Evolutionary conservation across 1,140 invertebrate genomes (phyloP).

Genomic region (Achroia grisella): DNA sequence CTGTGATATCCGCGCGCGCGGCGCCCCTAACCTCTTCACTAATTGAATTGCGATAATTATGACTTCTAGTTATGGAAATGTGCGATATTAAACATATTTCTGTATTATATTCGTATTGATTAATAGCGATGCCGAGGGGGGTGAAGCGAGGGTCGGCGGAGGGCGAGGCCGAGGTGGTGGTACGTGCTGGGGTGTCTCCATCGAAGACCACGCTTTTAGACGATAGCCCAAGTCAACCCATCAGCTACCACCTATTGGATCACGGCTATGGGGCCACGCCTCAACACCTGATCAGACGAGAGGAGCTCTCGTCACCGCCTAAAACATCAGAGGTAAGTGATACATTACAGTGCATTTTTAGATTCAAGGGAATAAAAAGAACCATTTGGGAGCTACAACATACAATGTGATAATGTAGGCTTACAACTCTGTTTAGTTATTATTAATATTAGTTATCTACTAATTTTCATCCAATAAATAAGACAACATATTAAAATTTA

Average conservation of each 20-base stretch:
- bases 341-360: not conserved
- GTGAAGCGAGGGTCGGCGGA: conserved; percentile 69
- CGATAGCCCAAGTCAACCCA: conserved; percentile 68
- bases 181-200: conserved; percentile 61
- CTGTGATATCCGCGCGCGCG: conserved; percentile 66
- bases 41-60: conserved; percentile 64
- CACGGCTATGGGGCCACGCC: conserved; percentile 89
- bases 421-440: no score
- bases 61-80: conserved; percentile 22
- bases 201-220: conserved; percentile 61
- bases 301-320: conserved; percentile 65
- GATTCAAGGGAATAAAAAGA: no score
- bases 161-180: conserved; percentile 64
- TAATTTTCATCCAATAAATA: no score
- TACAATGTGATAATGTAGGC: no score
- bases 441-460: no score
- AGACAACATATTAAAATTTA: no score
- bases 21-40: conserved; percentile 70
- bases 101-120: conserved; percentile 25
- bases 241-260: conserved; percentile 86
- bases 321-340: conserved; percentile 69
- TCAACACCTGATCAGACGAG: conserved; percentile 80
- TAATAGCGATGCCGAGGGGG: conserved; percentile 70
- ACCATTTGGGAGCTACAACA: no score
- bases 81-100: conserved; percentile 18